Percentiles rank a stretch among this genome's conserved stretches.
Evolutionary conservation across 2,797 vertebrate species (phyloP).

Genomic region (Sardinella longiceps): DNA sequence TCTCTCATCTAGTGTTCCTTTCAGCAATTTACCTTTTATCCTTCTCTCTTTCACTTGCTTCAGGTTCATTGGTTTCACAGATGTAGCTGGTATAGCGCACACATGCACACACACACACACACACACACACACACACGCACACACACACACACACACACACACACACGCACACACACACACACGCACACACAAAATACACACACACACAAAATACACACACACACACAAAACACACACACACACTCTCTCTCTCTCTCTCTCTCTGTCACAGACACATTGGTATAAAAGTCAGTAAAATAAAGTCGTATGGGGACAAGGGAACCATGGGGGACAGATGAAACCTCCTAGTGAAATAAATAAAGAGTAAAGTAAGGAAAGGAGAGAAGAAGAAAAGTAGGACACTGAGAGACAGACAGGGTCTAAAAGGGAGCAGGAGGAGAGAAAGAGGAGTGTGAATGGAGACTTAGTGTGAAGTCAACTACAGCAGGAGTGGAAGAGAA

Average conservation of each 20-base stretch:
- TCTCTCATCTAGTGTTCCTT: too few species aligned
- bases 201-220: neutral
- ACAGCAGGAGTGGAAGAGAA: too few species aligned
- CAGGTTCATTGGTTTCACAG: neutral
- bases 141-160: neutral
- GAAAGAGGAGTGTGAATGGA: conserved; percentile 19
- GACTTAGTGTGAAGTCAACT: conserved; percentile 23
- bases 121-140: neutral
- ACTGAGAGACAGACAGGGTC: neutral
- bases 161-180: neutral
- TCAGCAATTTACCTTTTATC: neutral
- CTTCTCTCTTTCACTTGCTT: neutral
- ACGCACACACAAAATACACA: neutral
- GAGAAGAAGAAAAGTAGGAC: neutral
- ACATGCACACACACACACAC: neutral
- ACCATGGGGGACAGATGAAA: conserved; percentile 9
- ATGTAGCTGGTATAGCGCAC: neutral
- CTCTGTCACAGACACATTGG: too few species aligned
- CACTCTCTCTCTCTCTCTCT: too few species aligned
- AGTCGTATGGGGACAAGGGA: neutral
- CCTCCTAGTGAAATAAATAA: conserved; percentile 11
- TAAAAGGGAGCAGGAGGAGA: conserved; percentile 22
- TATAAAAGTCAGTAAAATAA: neutral
- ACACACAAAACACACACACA: neutral
- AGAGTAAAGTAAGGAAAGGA: neutral